Evolutionary conservation across 2,797 vertebrate genomes (phyloP), one percentile per base, ranked within the genome.

Genomic region (Rhinogobio ventralis): DNA sequence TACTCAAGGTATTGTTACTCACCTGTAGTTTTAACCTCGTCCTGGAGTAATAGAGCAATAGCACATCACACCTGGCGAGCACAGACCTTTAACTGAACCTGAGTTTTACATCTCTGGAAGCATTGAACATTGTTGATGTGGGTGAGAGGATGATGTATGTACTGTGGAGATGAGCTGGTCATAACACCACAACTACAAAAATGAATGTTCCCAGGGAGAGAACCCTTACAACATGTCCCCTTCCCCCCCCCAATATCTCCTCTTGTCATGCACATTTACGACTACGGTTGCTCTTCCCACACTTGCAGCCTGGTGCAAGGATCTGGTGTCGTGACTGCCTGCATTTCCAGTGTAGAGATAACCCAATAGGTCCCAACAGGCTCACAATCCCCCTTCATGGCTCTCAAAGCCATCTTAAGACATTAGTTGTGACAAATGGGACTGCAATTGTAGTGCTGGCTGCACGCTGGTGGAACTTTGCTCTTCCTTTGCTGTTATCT

Each of bases 351-450:
- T 5, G 2, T 84, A 88, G 83, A 93, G 90, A 91, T 93, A 93
- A 91, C 89, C 89, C 86, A 87, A 87, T 88, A 77, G 90, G 86
- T 92, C 92, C 89, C 90, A 11, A 42, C 81, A 89, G 93, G 90
- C 77, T 30, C 60, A 60, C 89, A 86, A 86, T 88, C 84, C 87
- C 67, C 49, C 81, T 89, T 74, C 82, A 86, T 67, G 51, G 46
- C 86, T 82, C 85, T 78, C 66, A 86, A 80, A 39, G 85, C 78
- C 83, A 89, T 90, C 88, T 87, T 67, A 89, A 91, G 90, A 94
- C 93, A 95, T 95, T 94, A 91, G 90, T 87, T 79, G 87, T 89
- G 90, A 92, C 89, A 92, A 93, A 94, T 90, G 89, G 86, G 46
- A 67, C 55, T 90, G 90, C 88, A 91, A 87, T 89, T 87, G 86